Percentiles rank a stretch among this genome's conserved stretches.
These are phyloP conservation scores for Protosalanx chinensis DNA, from an alignment of 2,797 vertebrate species.

Conservation along the genomic window DNA sequence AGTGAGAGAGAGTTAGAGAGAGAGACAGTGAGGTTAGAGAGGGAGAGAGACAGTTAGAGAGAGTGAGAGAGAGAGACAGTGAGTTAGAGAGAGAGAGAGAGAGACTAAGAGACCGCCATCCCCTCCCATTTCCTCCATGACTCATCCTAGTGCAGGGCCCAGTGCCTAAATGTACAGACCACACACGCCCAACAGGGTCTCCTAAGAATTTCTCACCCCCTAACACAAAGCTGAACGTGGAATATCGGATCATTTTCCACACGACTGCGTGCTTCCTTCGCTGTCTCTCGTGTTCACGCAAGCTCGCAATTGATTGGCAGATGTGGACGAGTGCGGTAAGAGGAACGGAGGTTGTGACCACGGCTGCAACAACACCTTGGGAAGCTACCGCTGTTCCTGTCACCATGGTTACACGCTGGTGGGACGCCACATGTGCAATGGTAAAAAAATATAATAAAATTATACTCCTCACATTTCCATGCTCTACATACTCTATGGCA, in stretches of 20 bases:
- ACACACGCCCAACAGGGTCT: constrained; percentile 36
- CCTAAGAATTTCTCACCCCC: not conserved
- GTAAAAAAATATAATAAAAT: constrained; percentile 62
- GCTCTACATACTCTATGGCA: too few relatives aligned
- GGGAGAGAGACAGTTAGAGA: too few relatives aligned
- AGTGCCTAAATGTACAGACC: constrained; percentile 56
- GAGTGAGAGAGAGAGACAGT: too few relatives aligned
- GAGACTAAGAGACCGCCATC: constrained; percentile 11
- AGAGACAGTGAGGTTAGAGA: not conserved
- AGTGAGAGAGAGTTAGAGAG: not conserved
- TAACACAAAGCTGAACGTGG: too few relatives aligned
- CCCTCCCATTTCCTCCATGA: constrained; percentile 69
- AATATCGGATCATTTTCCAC: too few relatives aligned
- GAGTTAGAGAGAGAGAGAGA: not conserved
- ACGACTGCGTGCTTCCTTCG: not conserved
- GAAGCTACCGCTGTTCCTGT: constrained; percentile 90
- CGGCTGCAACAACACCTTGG: constrained; percentile 84
- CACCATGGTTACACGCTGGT: constrained; percentile 79
- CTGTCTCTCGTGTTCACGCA: not conserved
- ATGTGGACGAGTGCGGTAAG: constrained; percentile 85
- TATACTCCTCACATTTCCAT: too few relatives aligned
- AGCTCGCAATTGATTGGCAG: constrained; percentile 63
- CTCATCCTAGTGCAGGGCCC: constrained; percentile 60
- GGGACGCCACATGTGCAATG: constrained; percentile 79
- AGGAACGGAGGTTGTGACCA: constrained; percentile 85